Conservation (phyloP, 2,888 invertebrate genomes). For the Arrhopalites spinosus region DNA sequence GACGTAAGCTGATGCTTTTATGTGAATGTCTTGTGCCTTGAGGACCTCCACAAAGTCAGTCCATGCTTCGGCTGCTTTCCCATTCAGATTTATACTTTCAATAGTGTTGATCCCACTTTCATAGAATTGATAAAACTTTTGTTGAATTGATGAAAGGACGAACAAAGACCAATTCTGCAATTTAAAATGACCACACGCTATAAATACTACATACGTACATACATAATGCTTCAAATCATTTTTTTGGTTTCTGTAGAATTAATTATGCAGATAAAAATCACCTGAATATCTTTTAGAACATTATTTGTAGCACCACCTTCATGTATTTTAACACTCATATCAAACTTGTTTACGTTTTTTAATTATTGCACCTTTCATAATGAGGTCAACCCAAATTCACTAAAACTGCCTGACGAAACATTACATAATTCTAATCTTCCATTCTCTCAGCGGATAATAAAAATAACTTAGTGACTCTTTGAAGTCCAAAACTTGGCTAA, state of each 20-base stretch:
- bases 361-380: background rate
- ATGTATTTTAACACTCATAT: too few species aligned
- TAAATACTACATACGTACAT: background rate
- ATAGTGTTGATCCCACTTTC: constrained; percentile 38
- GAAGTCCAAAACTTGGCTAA: too few species aligned
- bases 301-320: background rate
- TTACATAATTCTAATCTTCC: background rate
- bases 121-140: constrained; percentile 41
- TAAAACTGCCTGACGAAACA: background rate
- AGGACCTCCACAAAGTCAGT: constrained; percentile 40
- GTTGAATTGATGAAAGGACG: constrained; percentile 37
- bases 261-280: background rate
- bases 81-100: constrained; percentile 41
- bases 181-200: too few species aligned
- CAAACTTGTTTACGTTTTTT: background rate
- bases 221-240: background rate
- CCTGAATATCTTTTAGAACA: background rate
- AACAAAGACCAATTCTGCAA: constrained; percentile 38
- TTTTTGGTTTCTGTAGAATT: too few species aligned
- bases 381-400: background rate
- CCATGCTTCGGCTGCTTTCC: constrained; percentile 32
- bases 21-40: constrained; percentile 42
- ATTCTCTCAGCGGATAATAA: too few species aligned
- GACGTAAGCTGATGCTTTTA: constrained; percentile 36
- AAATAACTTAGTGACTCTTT: too few species aligned